Base-by-base conservation (phyloP, 2,888 invertebrate genomes). In the Temnothorax ravouxi region DNA sequence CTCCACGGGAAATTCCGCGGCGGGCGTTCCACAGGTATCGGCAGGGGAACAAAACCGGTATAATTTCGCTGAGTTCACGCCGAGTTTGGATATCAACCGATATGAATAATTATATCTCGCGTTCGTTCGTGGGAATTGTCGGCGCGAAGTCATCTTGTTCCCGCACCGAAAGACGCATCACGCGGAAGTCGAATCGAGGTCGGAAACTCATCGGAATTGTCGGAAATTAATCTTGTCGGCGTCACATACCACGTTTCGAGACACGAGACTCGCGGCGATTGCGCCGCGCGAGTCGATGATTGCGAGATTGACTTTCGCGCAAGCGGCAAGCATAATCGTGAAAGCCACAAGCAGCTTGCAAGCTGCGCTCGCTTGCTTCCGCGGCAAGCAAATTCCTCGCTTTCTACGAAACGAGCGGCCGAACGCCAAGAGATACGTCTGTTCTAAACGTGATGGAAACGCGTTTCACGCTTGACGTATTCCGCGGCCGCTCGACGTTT, bases 281-380 rank as follows among this genome's bases (percentile, higher is more conserved):
- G 41, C 52, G 71, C 56, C 25, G 34, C 64, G 50, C 44, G 21
- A 75, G 18, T n/a, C 79, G 64, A 64, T 59, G 80, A 84, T 84
- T 84, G 84, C 84, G 66, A 84, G 80, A 84, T 84, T 64, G 81
- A 81, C 81, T 84, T 84, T 84, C 84, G 72, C 72, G 25, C 41
- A 54, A 59, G 59, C 74, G 59, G 56, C 71, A 29, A 15, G 25
- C 56, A 25, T 74, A 74, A 74, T 74, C 56, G 74, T 74, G 56
- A 74, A 74, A 74, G 74, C 74, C 56, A 25, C 41, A 56, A 72
- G 25, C 56, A 41, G 41, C 44, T 44, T 44, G 29, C 59, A 74
- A 77, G 80, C 69, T 79, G 79, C 41, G 56, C 76, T 44, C 83
- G 72, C 52, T 61, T 52, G 61, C 50, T 62, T 64, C 75, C 64